Base-by-base conservation (phyloP, 92 coral and sea anemone genomes). In the Zoanthus sociatus region DNA sequence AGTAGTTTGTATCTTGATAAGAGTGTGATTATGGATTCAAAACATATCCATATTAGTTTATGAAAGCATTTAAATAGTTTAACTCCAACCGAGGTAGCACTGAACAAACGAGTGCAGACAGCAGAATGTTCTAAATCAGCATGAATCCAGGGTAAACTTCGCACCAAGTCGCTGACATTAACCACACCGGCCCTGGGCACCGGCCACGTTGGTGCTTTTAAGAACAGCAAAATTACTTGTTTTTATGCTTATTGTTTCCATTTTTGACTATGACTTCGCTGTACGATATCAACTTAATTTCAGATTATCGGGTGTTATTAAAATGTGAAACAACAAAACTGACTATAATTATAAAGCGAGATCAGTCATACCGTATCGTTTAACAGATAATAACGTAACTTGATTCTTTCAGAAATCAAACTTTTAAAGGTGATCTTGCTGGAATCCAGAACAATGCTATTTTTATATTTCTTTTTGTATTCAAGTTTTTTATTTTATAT, bases 341-440 rank as follows among this genome's bases (percentile, higher is more conserved):
- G 56, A 51, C 56, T 0, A 51, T 51, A 51, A 51, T 10, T 55
- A 7, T 55, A 55, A 55, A 55, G 61, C 17, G 61, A 55, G 0
- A 55, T 7, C 61, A 55, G 61, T 55, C 61, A 9, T 55, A 55
- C 61, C 61, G 61, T 55, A 55, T 55, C 61, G 0, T 55, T 55
- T 55, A 7, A 55, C 13, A 55, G 61, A 55, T 55, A 17, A 55
- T 55, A 5, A 55, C 17, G 14, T 55, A 66, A 66, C 71, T 66
- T 66, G 11, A 66, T 66, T 66, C 71, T 66, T 66, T 66, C 71
- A 66, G 32, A 66, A 66, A 66, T 66, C 71, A 66, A 66, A 66
- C 71, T 7, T 66, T 16, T 66, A 66, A 66, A 66, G 71, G 12
- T 66, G 71, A 66, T 66, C 71, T 66, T 66, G 71, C 30, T 66